Evolutionary conservation across 2,113 vertebrate species (phyloP).

Genomic region (Corynorhinus townsendii): DNA sequence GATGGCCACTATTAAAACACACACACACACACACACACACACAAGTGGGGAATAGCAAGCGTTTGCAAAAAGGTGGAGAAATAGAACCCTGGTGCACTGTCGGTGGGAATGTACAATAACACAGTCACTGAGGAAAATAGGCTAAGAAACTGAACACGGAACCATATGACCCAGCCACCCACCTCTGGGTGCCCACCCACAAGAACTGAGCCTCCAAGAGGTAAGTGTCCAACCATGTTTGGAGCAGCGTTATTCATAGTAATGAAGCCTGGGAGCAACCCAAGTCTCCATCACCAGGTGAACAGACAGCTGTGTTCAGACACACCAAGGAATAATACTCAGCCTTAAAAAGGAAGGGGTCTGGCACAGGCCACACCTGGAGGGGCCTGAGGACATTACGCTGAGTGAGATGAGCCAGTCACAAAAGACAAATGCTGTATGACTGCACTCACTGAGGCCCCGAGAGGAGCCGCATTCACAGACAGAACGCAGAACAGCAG

Average conservation of each 20-base stretch:
- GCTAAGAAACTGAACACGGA: not conserved
- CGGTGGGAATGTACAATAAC: not conserved
- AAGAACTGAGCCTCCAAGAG: not conserved
- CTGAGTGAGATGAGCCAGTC: not conserved
- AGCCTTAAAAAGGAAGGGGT: not conserved
- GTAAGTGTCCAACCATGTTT: fast-evolving
- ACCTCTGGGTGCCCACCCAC: not conserved
- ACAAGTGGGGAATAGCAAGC: not conserved
- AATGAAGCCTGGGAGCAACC: not conserved
- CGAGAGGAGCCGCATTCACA: not conserved
- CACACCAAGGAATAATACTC: fast-evolving
- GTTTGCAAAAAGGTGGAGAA: no score
- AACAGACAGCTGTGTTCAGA: fast-evolving
- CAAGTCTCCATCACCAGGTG: fast-evolving
- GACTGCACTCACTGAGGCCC: not conserved
- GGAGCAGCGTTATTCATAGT: no score
- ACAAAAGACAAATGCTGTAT: not conserved
- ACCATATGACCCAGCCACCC: fast-evolving
- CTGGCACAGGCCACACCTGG: fast-evolving
- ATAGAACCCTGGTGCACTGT: fast-evolving
- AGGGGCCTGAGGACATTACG: not conserved
- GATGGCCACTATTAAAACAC: not conserved
- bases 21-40: not conserved
- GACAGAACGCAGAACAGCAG: not conserved
- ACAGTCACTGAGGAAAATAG: no score